phyloP scores from a whole-genome alignment of 2,888 invertebrate genomes.

The Andrena chrysosceles region DNA sequence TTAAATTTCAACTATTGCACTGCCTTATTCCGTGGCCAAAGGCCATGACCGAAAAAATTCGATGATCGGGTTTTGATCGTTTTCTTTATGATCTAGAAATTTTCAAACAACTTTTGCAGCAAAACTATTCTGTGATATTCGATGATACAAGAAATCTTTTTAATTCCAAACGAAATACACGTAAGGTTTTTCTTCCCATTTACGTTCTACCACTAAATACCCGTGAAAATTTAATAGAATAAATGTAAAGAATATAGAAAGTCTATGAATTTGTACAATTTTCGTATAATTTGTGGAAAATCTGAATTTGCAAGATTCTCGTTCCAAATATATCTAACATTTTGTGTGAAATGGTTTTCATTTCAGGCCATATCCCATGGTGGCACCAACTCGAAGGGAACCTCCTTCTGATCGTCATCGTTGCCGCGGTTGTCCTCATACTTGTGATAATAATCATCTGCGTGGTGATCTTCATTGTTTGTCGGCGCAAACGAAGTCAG shows the following conservation, averaged over 20 bases:
- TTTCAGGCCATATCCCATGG: constrained; percentile 92
- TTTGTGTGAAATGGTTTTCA: not conserved
- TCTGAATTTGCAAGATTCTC: not conserved
- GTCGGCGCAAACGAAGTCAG: constrained; percentile 92
- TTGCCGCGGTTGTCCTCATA: constrained; percentile 89
- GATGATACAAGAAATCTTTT: not conserved
- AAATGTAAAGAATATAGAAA: too few species aligned
- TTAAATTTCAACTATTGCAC: constrained; percentile 32
- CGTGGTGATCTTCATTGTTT: constrained; percentile 94
- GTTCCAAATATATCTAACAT: not conserved
- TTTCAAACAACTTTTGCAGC: not conserved
- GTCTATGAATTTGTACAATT: too few species aligned
- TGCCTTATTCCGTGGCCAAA: constrained; percentile 12
- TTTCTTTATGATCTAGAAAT: not conserved
- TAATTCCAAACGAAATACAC: not conserved
- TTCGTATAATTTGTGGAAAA: too few species aligned
- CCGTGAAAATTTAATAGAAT: too few species aligned
- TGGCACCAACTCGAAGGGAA: constrained; percentile 92
- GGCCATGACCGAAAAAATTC: not conserved
- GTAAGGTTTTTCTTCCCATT: too few species aligned
- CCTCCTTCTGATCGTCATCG: constrained; percentile 91
- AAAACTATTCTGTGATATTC: not conserved
- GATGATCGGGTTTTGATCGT: not conserved
- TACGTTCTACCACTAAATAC: too few species aligned
- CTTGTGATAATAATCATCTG: constrained; percentile 92